Evolutionary conservation across 2,888 invertebrate genomes (phyloP), one percentile per base, ranked within the genome.

Genomic region (Calameuta filiformis): DNA sequence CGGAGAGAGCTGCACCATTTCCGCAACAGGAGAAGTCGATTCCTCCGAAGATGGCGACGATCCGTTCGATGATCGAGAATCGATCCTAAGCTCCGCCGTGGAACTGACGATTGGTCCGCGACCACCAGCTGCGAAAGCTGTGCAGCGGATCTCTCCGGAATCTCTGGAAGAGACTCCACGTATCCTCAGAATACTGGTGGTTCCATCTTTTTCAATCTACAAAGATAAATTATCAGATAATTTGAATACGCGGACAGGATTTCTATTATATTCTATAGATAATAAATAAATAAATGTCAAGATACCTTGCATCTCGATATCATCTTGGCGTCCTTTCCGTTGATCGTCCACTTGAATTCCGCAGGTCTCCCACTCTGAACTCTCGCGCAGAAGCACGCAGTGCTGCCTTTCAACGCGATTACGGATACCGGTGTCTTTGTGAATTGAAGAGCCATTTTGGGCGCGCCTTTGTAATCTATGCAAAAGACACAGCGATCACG

Each of bases 181-280:
- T 86, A 95, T 93, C 89, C 93, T 93, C 82, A 95, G 92, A 85
- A 94, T 92, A 87, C 92, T 93, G 84, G 93, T 92, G 87, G 93
- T 93, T 86, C 89, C 92, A 83, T 92, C 91, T 85, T 92, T 91
- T 85, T 93, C 93, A 83, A 93, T 89, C 93, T 93, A 87, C 12
- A 77, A 78, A 30, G 2, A 69, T 6, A 34, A 75, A 33, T 79
- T 31, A 79, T 77, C 77, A 76, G 37, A 23, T 68, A 75, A 33
- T 73, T 37, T 40, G n/a, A 34, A n/a, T 15, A 33, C 33, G 40
- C 69, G 9, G n/a, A 69, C 69, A 6, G 30, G 30, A 69, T 30
- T 12, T 12, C 30, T 12, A 69, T 33, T 30, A 15, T 79, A 80
- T 40, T 35, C 74, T 33, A 73, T 69, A 71, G 78, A 35, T 40